Evolutionary conservation across 2,113 vertebrate species (phyloP).

Genomic region (Pelvicachromis taeniatus): DNA sequence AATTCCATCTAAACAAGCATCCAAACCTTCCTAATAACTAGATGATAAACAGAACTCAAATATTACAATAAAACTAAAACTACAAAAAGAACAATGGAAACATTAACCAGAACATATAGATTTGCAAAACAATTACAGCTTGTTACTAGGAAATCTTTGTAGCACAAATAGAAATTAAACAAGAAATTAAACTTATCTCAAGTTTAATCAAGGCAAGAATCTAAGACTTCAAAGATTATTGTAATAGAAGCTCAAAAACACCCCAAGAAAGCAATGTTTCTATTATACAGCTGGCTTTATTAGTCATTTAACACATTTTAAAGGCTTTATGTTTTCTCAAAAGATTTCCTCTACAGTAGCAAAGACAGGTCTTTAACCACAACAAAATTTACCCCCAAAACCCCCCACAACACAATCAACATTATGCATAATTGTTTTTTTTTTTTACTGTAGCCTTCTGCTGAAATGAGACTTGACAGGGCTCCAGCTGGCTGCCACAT

Average conservation of each 20-base stretch:
- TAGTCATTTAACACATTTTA: background rate
- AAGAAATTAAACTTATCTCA: background rate
- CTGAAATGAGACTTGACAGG: background rate
- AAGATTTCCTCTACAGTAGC: background rate
- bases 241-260: background rate
- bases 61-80: background rate
- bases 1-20: background rate
- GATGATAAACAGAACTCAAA: background rate
- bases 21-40: background rate
- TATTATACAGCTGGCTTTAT: background rate
- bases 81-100: background rate
- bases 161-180: background rate
- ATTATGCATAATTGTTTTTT: background rate
- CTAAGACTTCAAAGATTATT: background rate
- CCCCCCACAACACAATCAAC: background rate
- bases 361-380: background rate
- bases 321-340: background rate
- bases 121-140: background rate
- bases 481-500: slow-evolving; percentile 21
- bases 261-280: background rate
- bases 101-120: background rate
- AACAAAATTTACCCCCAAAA: background rate
- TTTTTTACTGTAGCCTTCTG: background rate
- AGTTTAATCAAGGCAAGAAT: background rate
- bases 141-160: background rate